A percentile compares a stretch with the other conserved stretches of the same genome.
Evolutionary conservation across 2,797 vertebrate species (phyloP).

Genomic region (Alauda arvensis): DNA sequence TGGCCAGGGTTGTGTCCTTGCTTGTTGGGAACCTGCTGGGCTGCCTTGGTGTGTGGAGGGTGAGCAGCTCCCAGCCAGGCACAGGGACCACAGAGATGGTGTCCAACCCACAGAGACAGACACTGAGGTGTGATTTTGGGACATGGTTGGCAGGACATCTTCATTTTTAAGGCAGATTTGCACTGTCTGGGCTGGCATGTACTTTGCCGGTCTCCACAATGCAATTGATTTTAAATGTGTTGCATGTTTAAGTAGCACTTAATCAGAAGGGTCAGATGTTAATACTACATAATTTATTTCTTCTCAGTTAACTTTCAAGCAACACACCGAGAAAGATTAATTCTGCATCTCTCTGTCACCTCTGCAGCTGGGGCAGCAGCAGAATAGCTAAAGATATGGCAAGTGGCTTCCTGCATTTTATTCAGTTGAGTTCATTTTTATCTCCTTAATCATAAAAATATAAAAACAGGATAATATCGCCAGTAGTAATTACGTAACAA

Average conservation of each 20-base stretch:
- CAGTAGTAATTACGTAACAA: slow-evolving; percentile 51
- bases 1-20: neutral
- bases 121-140: neutral
- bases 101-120: neutral
- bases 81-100: neutral
- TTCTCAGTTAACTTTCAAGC: slow-evolving; percentile 24
- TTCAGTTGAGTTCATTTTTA: slow-evolving; percentile 61
- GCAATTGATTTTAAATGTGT: neutral
- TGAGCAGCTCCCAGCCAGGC: neutral
- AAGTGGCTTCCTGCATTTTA: slow-evolving; percentile 38
- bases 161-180: neutral
- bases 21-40: fast-evolving
- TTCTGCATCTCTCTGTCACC: neutral
- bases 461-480: slow-evolving; percentile 61
- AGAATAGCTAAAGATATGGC: slow-evolving; percentile 1
- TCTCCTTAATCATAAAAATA: slow-evolving; percentile 65
- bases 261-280: slow-evolving; percentile 16
- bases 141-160: neutral
- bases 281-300: slow-evolving; percentile 28
- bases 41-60: neutral
- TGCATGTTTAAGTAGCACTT: neutral
- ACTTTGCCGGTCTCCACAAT: neutral
- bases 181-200: neutral
- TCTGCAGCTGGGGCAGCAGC: neutral
- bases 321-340: neutral